These are phyloP conservation scores for Dicentrarchus labrax DNA, from an alignment of 2,113 vertebrate genomes.

Conservation along the genomic window DNA sequence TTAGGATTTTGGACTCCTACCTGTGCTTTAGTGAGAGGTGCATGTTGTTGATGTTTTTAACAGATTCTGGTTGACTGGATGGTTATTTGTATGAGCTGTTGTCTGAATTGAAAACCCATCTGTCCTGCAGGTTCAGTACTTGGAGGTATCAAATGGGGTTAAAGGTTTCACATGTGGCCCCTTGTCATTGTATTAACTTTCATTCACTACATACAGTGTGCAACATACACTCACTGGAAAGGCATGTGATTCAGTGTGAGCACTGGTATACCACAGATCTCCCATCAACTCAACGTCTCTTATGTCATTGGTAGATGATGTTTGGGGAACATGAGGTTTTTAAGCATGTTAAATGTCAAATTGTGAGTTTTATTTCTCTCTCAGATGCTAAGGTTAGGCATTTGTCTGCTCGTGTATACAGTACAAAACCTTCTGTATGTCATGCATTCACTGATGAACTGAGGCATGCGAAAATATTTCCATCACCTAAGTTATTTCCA, in stretches of 20 bases:
- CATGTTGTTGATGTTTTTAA: slow-evolving; percentile 59
- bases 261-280: slow-evolving; percentile 33
- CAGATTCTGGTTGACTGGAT: slow-evolving; percentile 28
- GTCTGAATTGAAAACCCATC: slow-evolving; percentile 31
- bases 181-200: slow-evolving; percentile 32
- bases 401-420: slow-evolving; percentile 40
- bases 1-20: slow-evolving; percentile 31
- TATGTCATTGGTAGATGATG: slow-evolving; percentile 7
- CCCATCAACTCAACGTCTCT: slow-evolving; percentile 12
- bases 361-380: slow-evolving; percentile 22
- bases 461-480: slow-evolving; percentile 41
- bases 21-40: slow-evolving; percentile 55
- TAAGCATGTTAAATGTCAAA: slow-evolving; percentile 58
- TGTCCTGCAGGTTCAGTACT: slow-evolving; percentile 11
- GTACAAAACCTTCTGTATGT: slow-evolving; percentile 42
- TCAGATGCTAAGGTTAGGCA: slow-evolving; percentile 19
- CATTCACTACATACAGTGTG: slow-evolving; percentile 36
- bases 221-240: slow-evolving; percentile 39
- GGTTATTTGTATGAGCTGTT: slow-evolving; percentile 44
- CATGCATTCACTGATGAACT: slow-evolving; percentile 41
- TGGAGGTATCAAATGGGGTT: not conserved
- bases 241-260: slow-evolving; percentile 35
- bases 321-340: slow-evolving; percentile 38
- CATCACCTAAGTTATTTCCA: slow-evolving; percentile 47
- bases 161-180: slow-evolving; percentile 23